These are phyloP conservation scores for Temnothorax rugatulus DNA, from an alignment of 2,888 invertebrate species.

Conservation along the genomic window DNA sequence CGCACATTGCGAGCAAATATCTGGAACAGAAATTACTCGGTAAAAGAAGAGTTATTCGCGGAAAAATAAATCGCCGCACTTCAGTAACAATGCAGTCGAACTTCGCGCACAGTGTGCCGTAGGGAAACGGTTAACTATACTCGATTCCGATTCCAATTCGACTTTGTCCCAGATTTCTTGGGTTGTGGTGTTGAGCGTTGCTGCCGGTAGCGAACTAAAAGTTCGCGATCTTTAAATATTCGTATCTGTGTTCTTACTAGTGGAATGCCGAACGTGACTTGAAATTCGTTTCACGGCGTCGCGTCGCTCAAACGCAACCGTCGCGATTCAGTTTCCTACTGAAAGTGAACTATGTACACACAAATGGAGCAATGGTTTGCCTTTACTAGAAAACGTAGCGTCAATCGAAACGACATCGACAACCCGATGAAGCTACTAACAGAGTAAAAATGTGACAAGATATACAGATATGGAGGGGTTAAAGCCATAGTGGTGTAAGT, in stretches of 20 bases:
- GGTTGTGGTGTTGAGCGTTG: not conserved
- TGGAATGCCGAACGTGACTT: slow-evolving; percentile 43
- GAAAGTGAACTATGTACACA: not conserved
- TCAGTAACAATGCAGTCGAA: slow-evolving; percentile 22
- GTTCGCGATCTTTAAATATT: slow-evolving; percentile 52
- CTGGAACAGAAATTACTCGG: slow-evolving; percentile 18
- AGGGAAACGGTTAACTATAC: slow-evolving; percentile 37
- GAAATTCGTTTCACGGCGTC: slow-evolving; percentile 34
- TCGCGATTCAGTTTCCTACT: slow-evolving; percentile 16
- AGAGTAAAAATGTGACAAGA: too few species aligned
- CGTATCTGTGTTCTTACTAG: slow-evolving; percentile 46
- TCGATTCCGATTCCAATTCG: slow-evolving; percentile 35
- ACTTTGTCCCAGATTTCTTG: slow-evolving; percentile 34
- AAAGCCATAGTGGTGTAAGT: too few species aligned
- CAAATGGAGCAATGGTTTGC: slow-evolving; percentile 9
- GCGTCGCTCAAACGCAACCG: slow-evolving; percentile 18
- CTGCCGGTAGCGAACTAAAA: slow-evolving; percentile 16
- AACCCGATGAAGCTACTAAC: not conserved
- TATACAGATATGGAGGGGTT: too few species aligned
- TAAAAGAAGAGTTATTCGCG: slow-evolving; percentile 25
- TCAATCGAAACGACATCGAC: not conserved
- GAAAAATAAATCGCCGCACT: slow-evolving; percentile 48
- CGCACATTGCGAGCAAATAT: slow-evolving; percentile 20
- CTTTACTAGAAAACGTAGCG: slow-evolving; percentile 8
- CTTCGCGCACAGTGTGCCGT: not conserved